These are phyloP conservation scores for Pipistrellus pipistrellus DNA, from an alignment of 2,797 vertebrate genomes.

Conservation along the genomic window DNA sequence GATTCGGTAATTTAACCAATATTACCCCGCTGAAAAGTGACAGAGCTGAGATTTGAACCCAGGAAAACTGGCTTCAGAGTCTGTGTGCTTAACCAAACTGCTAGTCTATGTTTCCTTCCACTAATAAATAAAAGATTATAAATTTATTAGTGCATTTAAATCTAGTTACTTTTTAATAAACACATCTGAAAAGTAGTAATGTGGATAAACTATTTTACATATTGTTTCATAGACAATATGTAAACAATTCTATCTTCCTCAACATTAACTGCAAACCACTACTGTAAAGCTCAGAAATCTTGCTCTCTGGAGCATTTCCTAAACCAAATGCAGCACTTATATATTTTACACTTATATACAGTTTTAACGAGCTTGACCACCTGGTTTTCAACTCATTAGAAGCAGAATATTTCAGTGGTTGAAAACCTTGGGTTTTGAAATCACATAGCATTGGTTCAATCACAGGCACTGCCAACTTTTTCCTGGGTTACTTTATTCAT, in stretches of 20 bases:
- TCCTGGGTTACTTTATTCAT: neutral
- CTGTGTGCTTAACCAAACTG: neutral
- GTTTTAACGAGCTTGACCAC: neutral
- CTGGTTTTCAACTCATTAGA: slow-evolving; percentile 19
- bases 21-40: neutral
- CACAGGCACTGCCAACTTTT: neutral
- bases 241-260: neutral
- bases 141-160: neutral
- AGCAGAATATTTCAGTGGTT: neutral
- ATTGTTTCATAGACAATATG: neutral
- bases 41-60: neutral
- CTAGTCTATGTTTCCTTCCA: neutral
- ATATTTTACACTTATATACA: neutral
- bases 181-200: neutral
- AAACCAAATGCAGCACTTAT: neutral
- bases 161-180: neutral
- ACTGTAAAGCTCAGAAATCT: neutral
- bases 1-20: neutral
- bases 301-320: neutral
- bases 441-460: neutral
- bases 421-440: neutral
- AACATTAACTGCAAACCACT: neutral
- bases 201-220: neutral
- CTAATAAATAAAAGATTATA: neutral
- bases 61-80: neutral